Base-by-base conservation (phyloP, 2,113 vertebrate species). In the Falcunculus frontatus region DNA sequence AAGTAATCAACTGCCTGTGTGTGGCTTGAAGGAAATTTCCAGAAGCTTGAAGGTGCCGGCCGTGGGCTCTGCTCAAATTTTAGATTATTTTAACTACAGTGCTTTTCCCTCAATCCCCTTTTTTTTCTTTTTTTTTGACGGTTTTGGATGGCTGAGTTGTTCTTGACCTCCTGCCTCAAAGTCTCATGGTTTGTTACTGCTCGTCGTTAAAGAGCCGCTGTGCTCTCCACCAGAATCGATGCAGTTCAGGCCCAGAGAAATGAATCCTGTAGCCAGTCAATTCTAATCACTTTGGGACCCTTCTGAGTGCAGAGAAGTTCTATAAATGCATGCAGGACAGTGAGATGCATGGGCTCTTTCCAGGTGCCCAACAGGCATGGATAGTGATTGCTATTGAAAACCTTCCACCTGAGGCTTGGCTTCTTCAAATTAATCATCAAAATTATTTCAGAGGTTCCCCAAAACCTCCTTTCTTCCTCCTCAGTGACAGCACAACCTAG, bases 181-280 rank as follows among this genome's bases (percentile, higher is more conserved):
- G 92, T 62, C 83, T 93, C 49, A 11, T 59, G 84, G 81, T 69
- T 94, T 62, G 89, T 92, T 97, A 78, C 37, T 59, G 74, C 87
- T 81, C 20, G 1, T 84, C 20, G 14, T 84, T 95, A 95, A 95
- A 70, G 56, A 94, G 76, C 84, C 0, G 7, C 91, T 78, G 64
- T 65, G 89, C 64, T 89, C 75, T 68, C 7, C 87, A 29, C 41
- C 82, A 60, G 84, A 75, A 94, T 93, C 87, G 21, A 77, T 87
- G 89, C 16, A 42, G 95, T 93, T 89, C 79, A 72, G 74, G 42
- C 13, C 64, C 83, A 70, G 92, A 91, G 84, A 96, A 95, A 93
- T 95, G 89, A 97, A 93, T 97, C 95, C 89, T 88, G 75, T 46
- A 69, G 90, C 27, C 12, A 75, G 73, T 94, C 78, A 67, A 96